Base-by-base conservation (phyloP, 2,797 vertebrate species). In the Acrossocheilus wenchowensis region DNA sequence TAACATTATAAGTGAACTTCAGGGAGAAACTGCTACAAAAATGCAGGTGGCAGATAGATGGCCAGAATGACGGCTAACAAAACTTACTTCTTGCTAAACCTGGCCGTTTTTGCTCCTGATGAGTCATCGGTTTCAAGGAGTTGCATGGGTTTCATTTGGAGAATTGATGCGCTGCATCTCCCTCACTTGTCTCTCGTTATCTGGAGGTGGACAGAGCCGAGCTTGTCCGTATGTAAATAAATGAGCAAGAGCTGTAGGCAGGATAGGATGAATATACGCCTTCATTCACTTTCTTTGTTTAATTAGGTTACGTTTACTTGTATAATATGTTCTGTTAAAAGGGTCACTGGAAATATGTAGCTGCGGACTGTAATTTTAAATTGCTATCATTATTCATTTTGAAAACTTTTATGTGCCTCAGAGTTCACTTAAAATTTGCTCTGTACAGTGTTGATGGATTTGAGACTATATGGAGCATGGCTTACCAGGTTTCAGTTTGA, bases 81-180 rank as follows among this genome's bases (percentile, higher is more conserved):
- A 84, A 64, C 19, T 21, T 23, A 10, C 26, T 54, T 41, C 57
- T 36, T 41, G 34, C 74, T 23, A 78, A 68, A 78, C 26, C 45
- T 78, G 48, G 15, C 10, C 15, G 4, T 62, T 83, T 78, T 21
- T 77, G 15, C 54, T 52, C 43, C 45, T 39, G 34, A 60, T 79
- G 83, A 85, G 75, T 78, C 83, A 79, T 68, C 41, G 26, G 26
- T 68, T 68, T 81, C 26, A 50, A 64, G 19, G n/a, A 68, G 62
- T 77, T 52, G 60, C 60, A 83, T 34, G 7, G 82, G 72, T 77
- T 84, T 84, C 57, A 85, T 85, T 79, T 71, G 48, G 11, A 78
- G 75, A 71, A 57, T 74, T 84, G 17, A 50, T 73, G 26, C 48
- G 19, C 80, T 60, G 71, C 54, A 19, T 87, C 81, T 68, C 26